phyloP scores from a whole-genome alignment of 2,797 vertebrate species.

The Pangasius sanitwongsei region DNA sequence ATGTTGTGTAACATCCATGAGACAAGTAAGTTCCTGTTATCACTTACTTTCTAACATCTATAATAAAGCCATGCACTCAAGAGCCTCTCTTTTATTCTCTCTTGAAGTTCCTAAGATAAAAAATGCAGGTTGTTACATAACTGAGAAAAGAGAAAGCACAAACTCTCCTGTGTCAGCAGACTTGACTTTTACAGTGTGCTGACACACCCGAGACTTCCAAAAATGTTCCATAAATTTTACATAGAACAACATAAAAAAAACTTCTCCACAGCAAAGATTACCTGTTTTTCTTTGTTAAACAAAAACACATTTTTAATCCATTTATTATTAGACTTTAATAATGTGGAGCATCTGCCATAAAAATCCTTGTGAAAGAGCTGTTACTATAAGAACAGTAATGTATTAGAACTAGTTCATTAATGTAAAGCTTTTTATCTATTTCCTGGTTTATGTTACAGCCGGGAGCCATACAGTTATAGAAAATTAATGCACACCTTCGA shows the following conservation, averaged over 20 bases:
- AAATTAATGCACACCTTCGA: conserved; percentile 12
- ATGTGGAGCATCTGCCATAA: background rate
- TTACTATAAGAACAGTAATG: background rate
- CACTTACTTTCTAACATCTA: background rate
- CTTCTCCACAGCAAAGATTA: background rate
- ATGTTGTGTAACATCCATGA: background rate
- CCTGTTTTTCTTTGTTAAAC: background rate
- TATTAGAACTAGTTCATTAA: background rate
- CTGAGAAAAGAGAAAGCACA: background rate
- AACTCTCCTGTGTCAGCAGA: background rate
- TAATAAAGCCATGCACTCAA: background rate
- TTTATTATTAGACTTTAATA: background rate
- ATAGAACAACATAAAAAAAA: background rate
- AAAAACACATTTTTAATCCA: background rate
- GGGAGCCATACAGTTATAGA: background rate
- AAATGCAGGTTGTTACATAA: background rate
- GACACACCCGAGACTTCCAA: too few relatives aligned
- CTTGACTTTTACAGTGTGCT: background rate
- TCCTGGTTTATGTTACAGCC: background rate
- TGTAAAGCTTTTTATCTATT: background rate
- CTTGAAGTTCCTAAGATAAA: background rate
- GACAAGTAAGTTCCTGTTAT: background rate
- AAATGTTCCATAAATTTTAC: background rate
- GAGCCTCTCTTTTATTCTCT: background rate
- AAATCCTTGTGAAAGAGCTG: background rate